Base-by-base conservation (phyloP, 2,113 vertebrate species). In the Indri indri region DNA sequence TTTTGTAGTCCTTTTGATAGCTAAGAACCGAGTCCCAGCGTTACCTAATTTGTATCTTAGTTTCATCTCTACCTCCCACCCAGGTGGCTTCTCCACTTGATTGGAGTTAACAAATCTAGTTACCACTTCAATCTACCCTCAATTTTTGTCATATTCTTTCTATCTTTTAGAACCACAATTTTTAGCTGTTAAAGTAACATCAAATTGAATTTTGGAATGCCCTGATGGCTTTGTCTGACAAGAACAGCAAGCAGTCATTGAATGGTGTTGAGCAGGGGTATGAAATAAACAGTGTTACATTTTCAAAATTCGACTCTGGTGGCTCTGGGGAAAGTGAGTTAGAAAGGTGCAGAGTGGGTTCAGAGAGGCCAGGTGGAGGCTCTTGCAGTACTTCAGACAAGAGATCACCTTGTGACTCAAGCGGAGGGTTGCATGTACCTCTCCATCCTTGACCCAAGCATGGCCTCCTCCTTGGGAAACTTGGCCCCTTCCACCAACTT, bases 401-500 rank as follows among this genome's bases (percentile, higher is more conserved):
- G 47, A 85, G 42, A 59, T 7, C 7, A 20, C 17, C 68, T 57
- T 47, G 34, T 63, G 61, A 50, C 40, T 52, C n/a, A 52, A 40
- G 57, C 8, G 23, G 40, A 22, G 5, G 37, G 8, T 18, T 11
- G 0, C 40, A 5, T 20, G 8, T 5, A 10, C 12, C 17, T 14
- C 57, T 40, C 4, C 3, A 3, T 1, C 11, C 63, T 57, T 7
- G 54, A 63, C 40, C 37, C 25, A 9, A 8, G 18, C 13, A 22
- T 2, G 7, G 2, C 17, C 16, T 81, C 23, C 12, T 91, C 47
- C 37, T 65, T 13, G 0, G 50, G 63, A 82, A 54, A 23, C 10
- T 18, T 8, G 3, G 9, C 23, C 68, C 47, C 52, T 25, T 76
- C 65, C 25, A 47, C 73, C 32, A 45, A 74, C 42, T 30, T 30